These are phyloP conservation scores for Plotosus lineatus DNA, from an alignment of 2,113 vertebrate species.

Conservation along the genomic window DNA sequence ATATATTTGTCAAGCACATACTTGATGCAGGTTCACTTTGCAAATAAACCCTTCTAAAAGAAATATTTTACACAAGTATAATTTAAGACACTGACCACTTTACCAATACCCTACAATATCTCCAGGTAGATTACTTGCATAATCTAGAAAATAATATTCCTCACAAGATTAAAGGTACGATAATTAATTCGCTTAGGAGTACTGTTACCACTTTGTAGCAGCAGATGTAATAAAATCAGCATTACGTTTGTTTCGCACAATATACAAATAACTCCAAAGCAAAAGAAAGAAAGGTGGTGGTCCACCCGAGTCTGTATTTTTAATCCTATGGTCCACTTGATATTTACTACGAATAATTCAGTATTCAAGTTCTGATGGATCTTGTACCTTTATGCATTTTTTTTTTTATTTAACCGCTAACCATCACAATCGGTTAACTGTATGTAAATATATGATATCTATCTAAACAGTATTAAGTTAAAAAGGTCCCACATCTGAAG, in stretches of 20 bases:
- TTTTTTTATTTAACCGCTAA: not conserved
- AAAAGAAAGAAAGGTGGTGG: not conserved
- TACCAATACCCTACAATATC: constrained; percentile 13
- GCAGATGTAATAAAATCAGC: not conserved
- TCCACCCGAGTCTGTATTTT: not conserved
- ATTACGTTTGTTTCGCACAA: constrained; percentile 9
- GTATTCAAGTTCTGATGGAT: constrained; percentile 16
- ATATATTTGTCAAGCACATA: constrained; percentile 2
- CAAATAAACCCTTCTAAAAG: constrained; percentile 13
- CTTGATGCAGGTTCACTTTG: constrained; percentile 20
- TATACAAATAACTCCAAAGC: not conserved
- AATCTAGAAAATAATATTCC: constrained; percentile 24
- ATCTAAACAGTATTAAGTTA: constrained; percentile 49
- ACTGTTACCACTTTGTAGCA: constrained; percentile 24
- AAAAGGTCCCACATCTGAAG: constrained; percentile 51
- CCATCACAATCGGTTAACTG: constrained; percentile 45
- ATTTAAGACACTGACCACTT: constrained; percentile 27
- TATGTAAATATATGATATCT: constrained; percentile 44
- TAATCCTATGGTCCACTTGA: not conserved
- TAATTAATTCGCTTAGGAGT: constrained; percentile 6
- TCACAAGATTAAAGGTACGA: constrained; percentile 28
- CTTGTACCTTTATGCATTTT: constrained; percentile 29
- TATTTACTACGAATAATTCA: constrained; percentile 1
- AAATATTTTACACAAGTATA: constrained; percentile 27
- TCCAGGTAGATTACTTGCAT: constrained; percentile 24